A percentile compares a stretch with the other conserved stretches of the same genome.
Evolutionary conservation across 2,797 vertebrate genomes (phyloP).

Genomic region (Megalops cyprinoides): DNA sequence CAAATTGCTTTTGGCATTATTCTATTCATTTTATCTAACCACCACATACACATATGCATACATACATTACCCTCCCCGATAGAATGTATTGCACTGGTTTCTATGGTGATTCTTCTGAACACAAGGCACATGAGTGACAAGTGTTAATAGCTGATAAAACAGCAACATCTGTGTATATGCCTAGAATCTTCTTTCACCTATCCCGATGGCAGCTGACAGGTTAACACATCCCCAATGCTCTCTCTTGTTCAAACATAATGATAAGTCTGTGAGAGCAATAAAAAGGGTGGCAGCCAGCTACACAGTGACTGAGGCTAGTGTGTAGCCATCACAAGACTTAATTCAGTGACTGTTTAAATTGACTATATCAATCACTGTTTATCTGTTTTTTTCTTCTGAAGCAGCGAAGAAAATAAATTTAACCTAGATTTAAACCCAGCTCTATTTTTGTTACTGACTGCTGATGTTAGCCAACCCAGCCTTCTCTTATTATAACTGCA

Average conservation of each 20-base stretch:
- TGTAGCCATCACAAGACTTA: slow-evolving; percentile 47
- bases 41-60: not conserved
- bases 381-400: not conserved
- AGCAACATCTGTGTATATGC: slow-evolving; percentile 23
- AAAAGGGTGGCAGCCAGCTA: not conserved
- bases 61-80: slow-evolving; percentile 22
- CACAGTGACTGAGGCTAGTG: slow-evolving; percentile 30
- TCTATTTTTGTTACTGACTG: not conserved
- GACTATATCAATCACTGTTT: not conserved
- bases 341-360: slow-evolving; percentile 14
- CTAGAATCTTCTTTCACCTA: slow-evolving; percentile 18
- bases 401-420: not conserved
- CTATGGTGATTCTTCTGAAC: slow-evolving; percentile 49
- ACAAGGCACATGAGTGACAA: slow-evolving; percentile 42
- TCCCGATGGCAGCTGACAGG: not conserved
- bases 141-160: slow-evolving; percentile 47
- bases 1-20: not conserved
- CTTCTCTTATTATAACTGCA: no score
- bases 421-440: not conserved
- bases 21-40: not conserved
- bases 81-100: slow-evolving; percentile 41
- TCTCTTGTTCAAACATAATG: no score
- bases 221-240: not conserved
- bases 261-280: no score
- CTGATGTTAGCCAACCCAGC: no score